These are phyloP conservation scores for Xyrauchen texanus DNA, from an alignment of 2,113 vertebrate species.

Conservation along the genomic window DNA sequence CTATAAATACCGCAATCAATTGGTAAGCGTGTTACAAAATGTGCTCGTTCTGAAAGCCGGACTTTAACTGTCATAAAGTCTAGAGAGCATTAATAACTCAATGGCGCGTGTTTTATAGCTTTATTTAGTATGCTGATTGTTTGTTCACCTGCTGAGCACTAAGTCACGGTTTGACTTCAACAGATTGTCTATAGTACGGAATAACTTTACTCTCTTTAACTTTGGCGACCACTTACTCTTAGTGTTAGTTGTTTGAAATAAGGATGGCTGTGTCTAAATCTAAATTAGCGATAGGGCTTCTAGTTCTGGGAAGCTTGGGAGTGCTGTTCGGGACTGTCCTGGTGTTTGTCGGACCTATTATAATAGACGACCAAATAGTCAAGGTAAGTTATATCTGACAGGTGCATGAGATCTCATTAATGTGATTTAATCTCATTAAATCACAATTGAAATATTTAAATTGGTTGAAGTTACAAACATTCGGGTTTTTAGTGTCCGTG, in stretches of 20 bases:
- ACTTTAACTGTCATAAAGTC: constrained; percentile 23
- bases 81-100: constrained; percentile 7
- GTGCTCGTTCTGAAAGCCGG: not conserved
- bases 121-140: not conserved
- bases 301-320: constrained; percentile 59
- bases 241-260: too few species aligned
- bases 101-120: not conserved
- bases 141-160: not conserved
- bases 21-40: not conserved
- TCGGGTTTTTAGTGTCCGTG: too few species aligned
- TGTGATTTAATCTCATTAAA: too few species aligned
- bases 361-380: constrained; percentile 75
- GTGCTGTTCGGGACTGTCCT: constrained; percentile 65
- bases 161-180: not conserved
- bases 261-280: constrained; percentile 63
- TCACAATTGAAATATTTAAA: too few species aligned
- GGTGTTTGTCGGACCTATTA: constrained; percentile 65
- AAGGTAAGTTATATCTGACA: constrained; percentile 69
- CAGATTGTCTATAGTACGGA: too few species aligned
- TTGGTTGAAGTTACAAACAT: too few species aligned
- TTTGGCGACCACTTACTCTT: not conserved
- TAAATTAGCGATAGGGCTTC: constrained; percentile 63
- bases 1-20: not conserved
- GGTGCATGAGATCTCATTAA: too few species aligned
- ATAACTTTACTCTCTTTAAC: too few species aligned